Percentiles rank a stretch among this genome's conserved stretches.
Conservation (phyloP, 2,888 invertebrate genomes). For the Eustalomyia histrio region DNA sequence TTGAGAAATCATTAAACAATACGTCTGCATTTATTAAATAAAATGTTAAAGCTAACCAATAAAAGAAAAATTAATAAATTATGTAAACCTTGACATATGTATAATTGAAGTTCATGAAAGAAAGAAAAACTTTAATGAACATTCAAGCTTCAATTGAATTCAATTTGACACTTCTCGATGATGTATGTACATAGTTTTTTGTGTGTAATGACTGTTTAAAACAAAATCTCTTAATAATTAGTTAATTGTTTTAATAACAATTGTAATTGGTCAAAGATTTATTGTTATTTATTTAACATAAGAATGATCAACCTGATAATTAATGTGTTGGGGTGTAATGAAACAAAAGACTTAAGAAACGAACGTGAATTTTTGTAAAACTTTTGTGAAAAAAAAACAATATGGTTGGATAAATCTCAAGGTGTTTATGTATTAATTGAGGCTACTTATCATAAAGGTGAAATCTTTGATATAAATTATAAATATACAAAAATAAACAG, state of each 20-base stretch:
- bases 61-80: slow-evolving; percentile 34
- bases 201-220: neutral
- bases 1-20: slow-evolving; percentile 54
- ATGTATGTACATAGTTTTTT: neutral
- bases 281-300: neutral
- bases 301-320: slow-evolving; percentile 1
- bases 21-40: slow-evolving; percentile 46
- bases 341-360: slow-evolving; percentile 32
- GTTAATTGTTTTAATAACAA: slow-evolving; percentile 16
- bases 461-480: too few relatives aligned
- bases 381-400: neutral
- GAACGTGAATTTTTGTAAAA: slow-evolving; percentile 4
- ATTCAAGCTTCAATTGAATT: neutral
- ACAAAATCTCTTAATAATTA: slow-evolving; percentile 25
- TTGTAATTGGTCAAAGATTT: slow-evolving; percentile 26
- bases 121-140: slow-evolving; percentile 9
- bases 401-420: too few relatives aligned
- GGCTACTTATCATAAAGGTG: too few relatives aligned
- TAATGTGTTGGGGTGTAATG: neutral
- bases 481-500: too few relatives aligned
- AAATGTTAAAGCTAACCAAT: slow-evolving; percentile 32
- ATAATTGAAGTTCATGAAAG: slow-evolving; percentile 46
- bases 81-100: slow-evolving; percentile 63
- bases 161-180: slow-evolving; percentile 41
- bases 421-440: too few relatives aligned